Evolutionary conservation across 1,140 invertebrate species (phyloP).

Genomic region (Drosophila micromelanica): DNA sequence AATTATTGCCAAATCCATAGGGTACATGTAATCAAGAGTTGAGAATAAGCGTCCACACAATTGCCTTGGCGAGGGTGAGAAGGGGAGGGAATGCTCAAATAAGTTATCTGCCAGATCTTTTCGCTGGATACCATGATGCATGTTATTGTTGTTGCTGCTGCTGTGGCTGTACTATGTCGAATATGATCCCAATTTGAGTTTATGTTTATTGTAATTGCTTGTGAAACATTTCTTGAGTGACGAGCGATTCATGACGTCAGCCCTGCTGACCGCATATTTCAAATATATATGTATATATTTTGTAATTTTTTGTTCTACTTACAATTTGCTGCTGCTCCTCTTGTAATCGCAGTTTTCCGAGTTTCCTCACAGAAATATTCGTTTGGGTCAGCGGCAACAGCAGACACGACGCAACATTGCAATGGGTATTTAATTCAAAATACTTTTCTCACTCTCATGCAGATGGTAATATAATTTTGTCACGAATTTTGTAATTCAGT

Average conservation of each 20-base stretch:
- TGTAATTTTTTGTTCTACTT: constrained; percentile 18
- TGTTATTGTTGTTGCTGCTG: constrained; percentile 34
- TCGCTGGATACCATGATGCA: constrained; percentile 11
- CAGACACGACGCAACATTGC: constrained; percentile 6
- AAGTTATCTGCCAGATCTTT: constrained; percentile 6
- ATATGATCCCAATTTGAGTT: constrained; percentile 73
- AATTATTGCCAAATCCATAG: constrained; percentile 68
- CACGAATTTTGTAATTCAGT: neutral
- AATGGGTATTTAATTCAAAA: constrained; percentile 36
- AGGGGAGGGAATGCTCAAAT: constrained; percentile 3
- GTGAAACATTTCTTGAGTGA: constrained; percentile 55
- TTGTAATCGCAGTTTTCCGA: constrained; percentile 9
- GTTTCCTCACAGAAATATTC: constrained; percentile 18
- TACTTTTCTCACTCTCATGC: constrained; percentile 13
- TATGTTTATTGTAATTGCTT: constrained; percentile 79
- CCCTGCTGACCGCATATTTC: constrained; percentile 16
- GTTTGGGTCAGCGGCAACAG: constrained; percentile 48
- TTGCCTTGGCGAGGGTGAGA: constrained; percentile 17
- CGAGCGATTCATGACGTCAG: constrained; percentile 21
- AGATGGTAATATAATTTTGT: neutral
- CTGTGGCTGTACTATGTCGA: constrained; percentile 15
- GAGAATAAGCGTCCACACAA: constrained; percentile 50
- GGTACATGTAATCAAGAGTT: constrained; percentile 38
- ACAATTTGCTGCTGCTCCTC: neutral
- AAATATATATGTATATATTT: constrained; percentile 17